These are phyloP conservation scores for Epinephelus lanceolatus DNA, from an alignment of 2,113 vertebrate genomes.

Conservation along the genomic window DNA sequence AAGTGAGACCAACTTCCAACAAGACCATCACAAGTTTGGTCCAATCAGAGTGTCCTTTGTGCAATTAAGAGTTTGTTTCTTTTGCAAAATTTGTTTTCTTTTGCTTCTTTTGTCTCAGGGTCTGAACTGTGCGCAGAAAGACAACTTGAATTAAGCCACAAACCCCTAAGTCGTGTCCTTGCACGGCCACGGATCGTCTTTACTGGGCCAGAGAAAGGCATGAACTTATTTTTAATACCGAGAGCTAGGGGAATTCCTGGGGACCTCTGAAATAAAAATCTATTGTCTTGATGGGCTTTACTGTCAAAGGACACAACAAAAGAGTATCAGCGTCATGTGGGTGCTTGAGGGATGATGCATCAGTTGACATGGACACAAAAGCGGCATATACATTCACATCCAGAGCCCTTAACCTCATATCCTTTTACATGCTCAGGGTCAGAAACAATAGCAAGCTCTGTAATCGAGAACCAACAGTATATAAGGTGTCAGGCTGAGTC, in stretches of 20 bases:
- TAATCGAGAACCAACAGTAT: neutral
- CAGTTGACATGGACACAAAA: neutral
- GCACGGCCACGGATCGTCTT: neutral
- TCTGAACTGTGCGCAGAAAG: too few species aligned
- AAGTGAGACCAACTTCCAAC: constrained; percentile 12
- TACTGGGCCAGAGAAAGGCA: neutral
- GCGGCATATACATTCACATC: neutral
- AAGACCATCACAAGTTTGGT: constrained; percentile 2
- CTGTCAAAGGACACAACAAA: neutral
- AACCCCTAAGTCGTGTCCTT: neutral
- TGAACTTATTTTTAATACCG: neutral
- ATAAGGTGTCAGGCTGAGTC: neutral
- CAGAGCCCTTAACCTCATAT: neutral
- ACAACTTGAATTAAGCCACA: neutral
- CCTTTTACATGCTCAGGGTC: neutral
- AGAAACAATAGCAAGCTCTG: neutral
- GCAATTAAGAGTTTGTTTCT: too few species aligned
- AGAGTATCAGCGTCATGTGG: neutral
- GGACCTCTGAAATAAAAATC: neutral
- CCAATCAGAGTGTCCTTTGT: constrained; percentile 2
- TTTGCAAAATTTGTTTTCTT: too few species aligned
- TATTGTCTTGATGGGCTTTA: neutral
- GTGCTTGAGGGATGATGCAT: neutral
- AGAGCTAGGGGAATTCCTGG: too few species aligned
- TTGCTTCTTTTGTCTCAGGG: too few species aligned